phyloP scores from a whole-genome alignment of 2,797 vertebrate species.

The Brachymystax lenok region DNA sequence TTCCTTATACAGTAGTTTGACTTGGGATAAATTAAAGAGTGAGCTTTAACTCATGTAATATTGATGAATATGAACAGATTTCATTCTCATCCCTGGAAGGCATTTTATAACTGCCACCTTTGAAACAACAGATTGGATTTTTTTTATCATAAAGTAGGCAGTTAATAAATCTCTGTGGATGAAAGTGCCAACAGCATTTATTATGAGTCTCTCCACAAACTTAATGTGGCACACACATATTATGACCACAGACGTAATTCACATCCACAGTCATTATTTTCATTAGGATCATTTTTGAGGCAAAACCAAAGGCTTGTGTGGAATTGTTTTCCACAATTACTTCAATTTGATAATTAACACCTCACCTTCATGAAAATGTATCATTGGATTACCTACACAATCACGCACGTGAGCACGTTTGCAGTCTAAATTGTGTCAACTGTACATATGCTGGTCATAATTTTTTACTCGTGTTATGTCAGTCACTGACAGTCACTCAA shows the following conservation, averaged over 20 bases:
- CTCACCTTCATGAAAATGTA: background rate
- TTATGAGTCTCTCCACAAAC: constrained; percentile 4
- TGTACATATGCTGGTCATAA: too few species aligned
- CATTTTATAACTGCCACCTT: background rate
- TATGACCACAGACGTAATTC: background rate
- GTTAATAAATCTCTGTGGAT: constrained; percentile 1
- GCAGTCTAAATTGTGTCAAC: too few species aligned
- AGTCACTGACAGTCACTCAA: too few species aligned
- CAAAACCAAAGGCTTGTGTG: background rate
- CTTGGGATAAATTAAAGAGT: background rate
- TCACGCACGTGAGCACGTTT: background rate
- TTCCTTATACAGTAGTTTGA: background rate
- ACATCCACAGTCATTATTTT: background rate
- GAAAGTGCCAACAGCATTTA: constrained; percentile 7
- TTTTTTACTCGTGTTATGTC: too few species aligned
- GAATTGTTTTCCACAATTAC: background rate
- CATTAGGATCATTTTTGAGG: background rate
- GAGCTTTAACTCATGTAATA: background rate
- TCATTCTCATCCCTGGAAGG: background rate
- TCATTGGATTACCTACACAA: background rate
- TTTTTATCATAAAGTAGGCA: background rate
- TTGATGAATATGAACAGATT: background rate
- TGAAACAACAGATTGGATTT: background rate
- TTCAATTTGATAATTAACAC: background rate
- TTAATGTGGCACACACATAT: background rate